Base-by-base conservation (phyloP, 2,888 invertebrate species). In the Synergus gifuensis region DNA sequence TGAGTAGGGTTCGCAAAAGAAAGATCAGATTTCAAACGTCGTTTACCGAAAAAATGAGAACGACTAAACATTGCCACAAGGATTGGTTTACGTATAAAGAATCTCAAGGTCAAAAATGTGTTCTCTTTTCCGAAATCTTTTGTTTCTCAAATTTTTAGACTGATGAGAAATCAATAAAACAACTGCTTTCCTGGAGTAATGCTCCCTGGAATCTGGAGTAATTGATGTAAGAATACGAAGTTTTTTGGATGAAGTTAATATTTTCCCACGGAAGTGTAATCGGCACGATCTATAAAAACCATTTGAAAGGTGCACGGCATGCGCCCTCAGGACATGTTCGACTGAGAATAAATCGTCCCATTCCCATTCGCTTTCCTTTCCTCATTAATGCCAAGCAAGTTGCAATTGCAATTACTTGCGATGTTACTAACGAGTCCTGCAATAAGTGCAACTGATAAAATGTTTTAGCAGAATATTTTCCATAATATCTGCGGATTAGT, bases 331-430 rank as follows among this genome's bases (percentile, higher is more conserved):
- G 69, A 69, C 46, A 60, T 60, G 60, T 42, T 64, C 64, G 40
- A 64, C 40, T 64, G 64, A 40, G 64, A 42, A 85, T 81, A 84
- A 86, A 86, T 85, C 82, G 79, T 58, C 79, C 77, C 64, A 76
- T 77, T 77, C 81, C 16, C 81, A 78, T 76, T 80, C 79, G 82
- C 78, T 85, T 86, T 87, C 81, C 82, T 82, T 85, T 82, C 83
- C 84, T 85, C 86, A 82, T 87, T 88, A 86, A 82, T 81, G 83
- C 83, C 80, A 76, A 77, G 79, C 81, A 76, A 78, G 49, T 69
- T 69, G 69, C 69, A 69, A 46, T 28, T 69, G 69, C 69, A 69
- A 69, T 69, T 77, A 73, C 78, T 60, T 77, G 77, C 64, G 73
- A 80, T 81, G 83, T 84, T 78, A 76, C 81, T 85, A 85, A 77